Percentiles rank a stretch among this genome's conserved stretches.
Conservation (phyloP, 2,113 vertebrate species). For the Hystrix brachyura region DNA sequence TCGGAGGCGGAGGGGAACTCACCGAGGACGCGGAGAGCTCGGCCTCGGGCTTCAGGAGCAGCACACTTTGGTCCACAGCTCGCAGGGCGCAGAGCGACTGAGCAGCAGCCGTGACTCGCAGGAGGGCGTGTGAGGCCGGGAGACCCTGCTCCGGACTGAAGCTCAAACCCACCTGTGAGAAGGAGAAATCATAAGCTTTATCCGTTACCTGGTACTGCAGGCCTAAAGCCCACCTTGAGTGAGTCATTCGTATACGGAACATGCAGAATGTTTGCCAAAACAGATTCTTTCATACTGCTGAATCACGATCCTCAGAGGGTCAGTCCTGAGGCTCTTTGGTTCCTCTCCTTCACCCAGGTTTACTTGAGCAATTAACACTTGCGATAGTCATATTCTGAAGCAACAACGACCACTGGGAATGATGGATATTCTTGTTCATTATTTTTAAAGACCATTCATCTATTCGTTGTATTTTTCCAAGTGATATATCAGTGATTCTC, state of each 20-base stretch:
- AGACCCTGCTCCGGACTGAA: constrained; percentile 87
- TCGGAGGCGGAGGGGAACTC: constrained; percentile 52
- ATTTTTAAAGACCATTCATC: not conserved
- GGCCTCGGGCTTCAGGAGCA: constrained; percentile 89
- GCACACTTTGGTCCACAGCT: constrained; percentile 91
- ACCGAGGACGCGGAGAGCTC: constrained; percentile 86
- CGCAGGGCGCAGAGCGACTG: constrained; percentile 92
- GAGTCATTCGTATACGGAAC: not conserved
- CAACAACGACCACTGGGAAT: not conserved
- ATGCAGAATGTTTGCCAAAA: not conserved
- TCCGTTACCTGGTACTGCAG: not conserved
- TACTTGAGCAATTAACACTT: not conserved
- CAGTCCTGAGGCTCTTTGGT: not conserved
- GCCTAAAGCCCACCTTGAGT: too few species aligned
- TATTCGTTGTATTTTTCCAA: not conserved
- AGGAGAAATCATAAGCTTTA: constrained; percentile 6
- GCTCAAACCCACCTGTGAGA: constrained; percentile 87
- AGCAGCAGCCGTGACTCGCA: constrained; percentile 88
- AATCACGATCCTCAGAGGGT: not conserved
- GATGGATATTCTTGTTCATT: not conserved
- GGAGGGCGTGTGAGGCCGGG: constrained; percentile 85
- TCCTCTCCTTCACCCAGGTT: not conserved
- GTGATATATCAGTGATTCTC: not conserved
- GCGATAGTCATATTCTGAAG: not conserved
- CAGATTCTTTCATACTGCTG: not conserved